phyloP scores from a whole-genome alignment of 2,888 invertebrate species.

The Meiosimyza platycephala region DNA sequence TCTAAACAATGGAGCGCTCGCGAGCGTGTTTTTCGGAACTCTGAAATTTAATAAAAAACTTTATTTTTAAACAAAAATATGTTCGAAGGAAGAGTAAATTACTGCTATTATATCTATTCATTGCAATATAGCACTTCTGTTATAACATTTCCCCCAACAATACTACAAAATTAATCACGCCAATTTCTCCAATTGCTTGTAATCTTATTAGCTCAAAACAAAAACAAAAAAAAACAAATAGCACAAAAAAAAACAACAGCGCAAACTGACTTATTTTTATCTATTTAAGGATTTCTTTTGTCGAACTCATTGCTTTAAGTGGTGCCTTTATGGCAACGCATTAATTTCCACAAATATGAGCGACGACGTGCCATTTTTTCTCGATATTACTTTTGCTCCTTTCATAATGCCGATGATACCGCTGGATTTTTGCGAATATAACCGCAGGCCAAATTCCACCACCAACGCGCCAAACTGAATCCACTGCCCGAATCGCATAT shows the following conservation, averaged over 20 bases:
- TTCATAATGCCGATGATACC: conserved; percentile 24
- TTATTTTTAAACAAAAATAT: too few relatives aligned
- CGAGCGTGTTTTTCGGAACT: too few relatives aligned
- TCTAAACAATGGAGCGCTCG: too few relatives aligned
- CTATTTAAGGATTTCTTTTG: conserved; percentile 23
- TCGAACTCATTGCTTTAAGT: conserved; percentile 40
- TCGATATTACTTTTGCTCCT: neutral
- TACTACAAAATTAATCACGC: conserved; percentile 24
- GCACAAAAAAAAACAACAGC: too few relatives aligned
- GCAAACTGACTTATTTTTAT: conserved; percentile 11
- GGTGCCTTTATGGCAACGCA: conserved; percentile 35
- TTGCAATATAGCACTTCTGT: neutral
- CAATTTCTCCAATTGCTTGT: conserved; percentile 40
- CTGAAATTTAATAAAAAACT: too few relatives aligned
- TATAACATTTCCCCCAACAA: neutral
- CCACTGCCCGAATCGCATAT: neutral
- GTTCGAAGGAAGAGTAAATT: neutral
- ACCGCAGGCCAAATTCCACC: conserved; percentile 30
- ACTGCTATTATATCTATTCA: neutral
- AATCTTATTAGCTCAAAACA: neutral
- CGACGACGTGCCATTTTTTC: conserved; percentile 36
- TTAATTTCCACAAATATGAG: conserved; percentile 36
- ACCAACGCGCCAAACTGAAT: conserved; percentile 5
- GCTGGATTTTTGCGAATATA: neutral
- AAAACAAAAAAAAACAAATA: too few relatives aligned